phyloP scores from a whole-genome alignment of 2,113 vertebrate genomes.

The Thryonomys swinderianus region DNA sequence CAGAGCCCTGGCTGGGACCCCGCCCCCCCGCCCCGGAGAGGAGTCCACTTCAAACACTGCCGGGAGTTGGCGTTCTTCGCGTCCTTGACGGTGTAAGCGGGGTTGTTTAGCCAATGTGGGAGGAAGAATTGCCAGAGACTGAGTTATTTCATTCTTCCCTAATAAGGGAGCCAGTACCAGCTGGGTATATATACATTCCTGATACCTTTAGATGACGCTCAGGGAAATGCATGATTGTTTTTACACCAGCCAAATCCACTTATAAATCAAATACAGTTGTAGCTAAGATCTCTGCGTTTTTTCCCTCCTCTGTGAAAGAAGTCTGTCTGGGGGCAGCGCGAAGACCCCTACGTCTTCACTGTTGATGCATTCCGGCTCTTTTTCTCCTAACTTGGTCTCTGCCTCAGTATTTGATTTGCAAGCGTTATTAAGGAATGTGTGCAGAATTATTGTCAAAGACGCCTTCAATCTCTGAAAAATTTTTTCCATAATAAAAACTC shows the following conservation, averaged over 20 bases:
- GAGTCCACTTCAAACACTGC: conserved; percentile 54
- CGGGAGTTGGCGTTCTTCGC: conserved; percentile 47
- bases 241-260: conserved; percentile 46
- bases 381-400: background rate
- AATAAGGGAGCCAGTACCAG: conserved; percentile 3
- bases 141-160: conserved; percentile 51
- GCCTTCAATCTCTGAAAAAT: background rate
- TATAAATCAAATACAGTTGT: conserved; percentile 65
- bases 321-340: background rate
- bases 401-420: background rate
- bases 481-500: background rate
- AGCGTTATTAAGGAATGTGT: conserved; percentile 11
- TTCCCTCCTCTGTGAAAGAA: background rate
- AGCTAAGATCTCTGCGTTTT: background rate
- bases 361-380: conserved; percentile 3
- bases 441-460: background rate
- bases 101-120: background rate
- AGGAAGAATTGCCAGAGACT: conserved; percentile 39
- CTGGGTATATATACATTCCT: conserved; percentile 17
- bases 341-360: background rate
- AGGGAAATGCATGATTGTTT: conserved; percentile 66
- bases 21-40: conserved; percentile 12
- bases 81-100: background rate
- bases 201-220: conserved; percentile 53
- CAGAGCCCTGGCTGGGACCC: background rate